Base-by-base conservation (phyloP, 2,888 invertebrate genomes). In the Drosophila phalerata region DNA sequence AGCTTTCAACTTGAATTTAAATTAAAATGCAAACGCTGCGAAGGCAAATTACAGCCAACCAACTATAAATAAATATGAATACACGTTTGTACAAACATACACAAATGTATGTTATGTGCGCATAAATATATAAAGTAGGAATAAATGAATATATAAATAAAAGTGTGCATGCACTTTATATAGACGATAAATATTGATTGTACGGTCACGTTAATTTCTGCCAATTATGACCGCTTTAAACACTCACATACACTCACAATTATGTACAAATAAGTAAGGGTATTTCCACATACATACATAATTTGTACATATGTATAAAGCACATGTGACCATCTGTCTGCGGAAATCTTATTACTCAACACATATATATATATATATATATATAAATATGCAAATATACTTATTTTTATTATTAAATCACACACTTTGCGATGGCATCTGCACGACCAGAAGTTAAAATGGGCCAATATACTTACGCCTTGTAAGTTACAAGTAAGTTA, bases 201-300 rank as follows among this genome's bases (percentile, higher is more conserved):
- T 78, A 73, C 43, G 88, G 81, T 64, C 64, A 83, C 81, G 81
- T 83, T 88, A 84, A 84, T 84, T 88, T 88, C 81, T 83, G 76
- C 81, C 84, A 84, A 84, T 84, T 88, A 84, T 83, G 86, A 56
- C 63, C 81, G 52, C 55, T 77, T 72, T 64, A 67, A 68, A 73
- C 73, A 64, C 42, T 43, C 17, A 40, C 47, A 51, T 38, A 69
- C 34, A 47, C 40, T 55, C 17, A 38, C 42, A 38, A 22, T 17
- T 65, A 47, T 58, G 57, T 49, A 64, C 38, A 19, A 56, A 52
- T 52, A 49, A 45, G 17, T 32, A 32, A 17, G 57, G 15, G 34
- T 37, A 6, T 1, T 9, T 17, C 17, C 8, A 42, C 30, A 10
- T 5, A 47, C 49, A 48, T 48, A 22, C 5, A 17, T 48, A 32